phyloP scores from a whole-genome alignment of 2,888 invertebrate genomes.

The Cylloceria caligata region DNA sequence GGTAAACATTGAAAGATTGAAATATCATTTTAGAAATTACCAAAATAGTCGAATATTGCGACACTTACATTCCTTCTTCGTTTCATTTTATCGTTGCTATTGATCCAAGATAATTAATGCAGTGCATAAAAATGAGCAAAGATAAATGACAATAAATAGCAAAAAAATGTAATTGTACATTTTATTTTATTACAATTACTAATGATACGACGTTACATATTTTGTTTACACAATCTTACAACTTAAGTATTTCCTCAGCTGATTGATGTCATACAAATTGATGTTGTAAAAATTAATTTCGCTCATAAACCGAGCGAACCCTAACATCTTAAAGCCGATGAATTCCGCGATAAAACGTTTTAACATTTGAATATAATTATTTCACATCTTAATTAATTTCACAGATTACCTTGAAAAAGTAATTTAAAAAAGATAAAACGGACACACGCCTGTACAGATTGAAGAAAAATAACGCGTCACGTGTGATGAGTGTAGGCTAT shows the following conservation, averaged over 20 bases:
- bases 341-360: conserved; percentile 42
- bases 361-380: conserved; percentile 29
- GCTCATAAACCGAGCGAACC: conserved; percentile 6
- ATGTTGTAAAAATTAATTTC: neutral
- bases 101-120: too few relatives aligned
- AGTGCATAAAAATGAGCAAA: too few relatives aligned
- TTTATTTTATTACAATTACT: conserved; percentile 22
- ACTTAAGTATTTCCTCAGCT: conserved; percentile 25
- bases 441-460: conserved; percentile 8
- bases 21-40: too few relatives aligned
- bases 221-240: conserved; percentile 53
- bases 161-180: neutral
- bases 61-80: neutral
- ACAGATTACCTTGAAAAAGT: conserved; percentile 1
- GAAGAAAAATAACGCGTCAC: conserved; percentile 40
- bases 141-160: neutral
- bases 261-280: conserved; percentile 41
- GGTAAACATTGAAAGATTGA: too few relatives aligned
- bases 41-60: neutral
- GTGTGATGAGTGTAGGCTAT: conserved; percentile 33
- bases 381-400: conserved; percentile 49
- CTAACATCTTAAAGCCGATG: conserved; percentile 42
- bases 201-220: conserved; percentile 23
- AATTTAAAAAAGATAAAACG: neutral
- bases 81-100: neutral